Base-by-base conservation (phyloP, 30 jellyfish, hydroid and myxozoan genomes). In the Rhopilema esculentum region DNA sequence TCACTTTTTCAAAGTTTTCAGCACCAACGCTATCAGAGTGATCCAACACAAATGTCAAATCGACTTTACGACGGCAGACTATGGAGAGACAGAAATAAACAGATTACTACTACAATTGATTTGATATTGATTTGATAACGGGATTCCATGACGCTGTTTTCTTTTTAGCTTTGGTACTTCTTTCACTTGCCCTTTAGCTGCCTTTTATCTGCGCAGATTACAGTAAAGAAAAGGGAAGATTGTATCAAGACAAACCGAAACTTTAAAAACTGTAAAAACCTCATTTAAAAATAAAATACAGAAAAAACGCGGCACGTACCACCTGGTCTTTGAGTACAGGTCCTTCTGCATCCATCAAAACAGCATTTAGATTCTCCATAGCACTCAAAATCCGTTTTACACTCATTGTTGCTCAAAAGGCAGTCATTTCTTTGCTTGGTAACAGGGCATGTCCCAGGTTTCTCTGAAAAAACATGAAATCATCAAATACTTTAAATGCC, bases 321-420 rank as follows among this genome's bases (percentile, higher is more conserved):
- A 8, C 69, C 89, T 16, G 80, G 84, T 70, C 80, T 48, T 23
- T 30, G 66, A 16, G 61, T 79, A 88, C 97, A 88, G 0, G 84
- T 72, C 65, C 63, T 79, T 61, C 76, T 63, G 84, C 97, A 88
- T 31, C 97, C 97, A 52, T 88, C 97, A 57, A 72, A 79, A 73
- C 97, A 88, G 83, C 98, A 92, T 52, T 92, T 92, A 16, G 98
- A 69, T 77, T 63, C 72, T 7, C 98, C 98, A 74, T 69, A 87
- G 50, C 98, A 92, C 18, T 76, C 97, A 70, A 92, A 92, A 70
- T 92, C 98, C 26, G 82, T 69, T 1, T 81, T 75, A 75, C 98
- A 92, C 61, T 87, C 98, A 61, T 92, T 83, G 16, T 66, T 75
- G 2, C 49, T 61, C 15, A 88, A 62, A 22, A 69, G 80, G 68